Evolutionary conservation across 2,797 vertebrate genomes (phyloP).

Genomic region (Esox lucius): DNA sequence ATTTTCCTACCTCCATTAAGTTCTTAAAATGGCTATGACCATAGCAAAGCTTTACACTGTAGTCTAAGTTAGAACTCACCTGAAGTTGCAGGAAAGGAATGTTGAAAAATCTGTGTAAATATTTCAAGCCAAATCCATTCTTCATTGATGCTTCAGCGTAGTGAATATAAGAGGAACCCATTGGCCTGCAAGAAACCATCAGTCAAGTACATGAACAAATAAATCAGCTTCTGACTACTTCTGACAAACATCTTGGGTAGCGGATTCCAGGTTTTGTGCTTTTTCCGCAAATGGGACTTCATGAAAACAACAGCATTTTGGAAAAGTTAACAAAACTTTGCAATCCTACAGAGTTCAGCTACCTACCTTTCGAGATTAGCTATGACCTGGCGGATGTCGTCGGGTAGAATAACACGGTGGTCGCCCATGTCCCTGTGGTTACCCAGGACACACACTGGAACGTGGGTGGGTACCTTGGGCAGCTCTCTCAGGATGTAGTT

Average conservation of each 20-base stretch:
- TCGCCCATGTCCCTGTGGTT: constrained; percentile 98
- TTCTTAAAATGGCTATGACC: background rate
- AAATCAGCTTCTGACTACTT: too few relatives aligned
- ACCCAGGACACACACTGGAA: constrained; percentile 94
- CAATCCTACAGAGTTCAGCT: background rate
- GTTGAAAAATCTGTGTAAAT: constrained; percentile 97
- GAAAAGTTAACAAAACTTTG: background rate
- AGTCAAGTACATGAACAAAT: background rate
- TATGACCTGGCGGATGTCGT: constrained; percentile 90
- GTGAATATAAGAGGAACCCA: constrained; percentile 93
- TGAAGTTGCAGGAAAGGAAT: constrained; percentile 98
- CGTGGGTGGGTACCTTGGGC: constrained; percentile 93
- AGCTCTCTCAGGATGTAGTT: constrained; percentile 94
- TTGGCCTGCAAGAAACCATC: constrained; percentile 75
- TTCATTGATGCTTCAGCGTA: constrained; percentile 99
- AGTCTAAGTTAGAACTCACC: constrained; percentile 67
- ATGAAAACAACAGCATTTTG: background rate
- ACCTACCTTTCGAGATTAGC: constrained; percentile 87
- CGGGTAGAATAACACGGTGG: constrained; percentile 90
- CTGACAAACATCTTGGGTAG: too few relatives aligned
- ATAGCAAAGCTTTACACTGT: background rate
- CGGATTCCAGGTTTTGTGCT: background rate
- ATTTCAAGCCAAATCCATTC: constrained; percentile 97
- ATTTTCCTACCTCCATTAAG: background rate
- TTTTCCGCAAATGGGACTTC: background rate